phyloP scores from a whole-genome alignment of 2,113 vertebrate genomes.

The Rhinolophus ferrumequinum region DNA sequence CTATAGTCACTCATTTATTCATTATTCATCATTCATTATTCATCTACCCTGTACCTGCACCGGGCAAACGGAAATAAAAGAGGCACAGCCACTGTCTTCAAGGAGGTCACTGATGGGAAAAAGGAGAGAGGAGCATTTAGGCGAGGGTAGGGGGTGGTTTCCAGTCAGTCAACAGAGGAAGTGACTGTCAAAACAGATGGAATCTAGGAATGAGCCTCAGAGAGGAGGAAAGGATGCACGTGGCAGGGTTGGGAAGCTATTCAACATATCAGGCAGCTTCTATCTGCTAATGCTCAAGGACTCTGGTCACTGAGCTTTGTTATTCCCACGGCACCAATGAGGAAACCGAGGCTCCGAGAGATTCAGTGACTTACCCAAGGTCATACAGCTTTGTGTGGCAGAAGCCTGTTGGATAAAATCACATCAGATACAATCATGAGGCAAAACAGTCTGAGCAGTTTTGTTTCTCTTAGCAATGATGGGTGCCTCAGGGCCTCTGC shows the following conservation, averaged over 20 bases:
- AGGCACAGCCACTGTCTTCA: neutral
- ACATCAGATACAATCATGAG: neutral
- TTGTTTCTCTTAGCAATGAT: neutral
- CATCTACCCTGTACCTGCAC: accelerated
- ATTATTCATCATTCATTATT: neutral
- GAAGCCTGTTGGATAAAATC: neutral
- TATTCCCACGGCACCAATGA: neutral
- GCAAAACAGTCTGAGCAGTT: neutral
- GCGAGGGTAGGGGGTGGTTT: accelerated
- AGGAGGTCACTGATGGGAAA: too few relatives aligned
- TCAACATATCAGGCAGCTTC: neutral
- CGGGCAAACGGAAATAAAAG: neutral
- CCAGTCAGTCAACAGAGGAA: neutral
- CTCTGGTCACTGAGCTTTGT: neutral
- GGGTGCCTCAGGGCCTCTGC: neutral
- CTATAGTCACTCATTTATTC: neutral
- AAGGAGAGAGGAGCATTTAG: too few relatives aligned
- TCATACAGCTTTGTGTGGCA: neutral
- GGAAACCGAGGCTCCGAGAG: neutral
- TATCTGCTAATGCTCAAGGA: neutral
- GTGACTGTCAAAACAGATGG: neutral
- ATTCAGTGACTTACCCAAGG: neutral
- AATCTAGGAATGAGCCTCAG: neutral
- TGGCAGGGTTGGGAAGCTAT: neutral
- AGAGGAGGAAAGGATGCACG: neutral